phyloP scores from a whole-genome alignment of 2,888 invertebrate genomes.

The Cephus pygmeus region DNA sequence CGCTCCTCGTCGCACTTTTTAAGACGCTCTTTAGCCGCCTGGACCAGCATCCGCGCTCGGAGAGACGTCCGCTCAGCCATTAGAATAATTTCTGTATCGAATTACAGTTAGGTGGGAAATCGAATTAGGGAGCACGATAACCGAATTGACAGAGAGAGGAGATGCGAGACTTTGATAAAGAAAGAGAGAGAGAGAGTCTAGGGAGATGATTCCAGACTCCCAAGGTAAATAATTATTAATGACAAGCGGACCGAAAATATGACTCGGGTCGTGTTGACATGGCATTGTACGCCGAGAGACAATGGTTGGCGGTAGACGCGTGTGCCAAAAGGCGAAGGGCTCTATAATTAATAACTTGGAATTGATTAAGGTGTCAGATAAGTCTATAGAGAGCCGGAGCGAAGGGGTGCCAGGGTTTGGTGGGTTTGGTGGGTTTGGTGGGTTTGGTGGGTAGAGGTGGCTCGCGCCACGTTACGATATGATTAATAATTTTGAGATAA shows the following conservation, averaged over 20 bases:
- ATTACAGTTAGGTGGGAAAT: not conserved
- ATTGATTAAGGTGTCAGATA: constrained; percentile 66
- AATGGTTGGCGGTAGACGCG: constrained; percentile 40
- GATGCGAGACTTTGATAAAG: too few relatives aligned
- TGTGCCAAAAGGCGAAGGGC: constrained; percentile 41
- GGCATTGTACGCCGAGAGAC: constrained; percentile 54
- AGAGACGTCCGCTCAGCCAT: not conserved
- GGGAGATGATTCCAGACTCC: not conserved
- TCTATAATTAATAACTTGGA: constrained; percentile 58
- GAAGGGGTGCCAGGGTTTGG: constrained; percentile 1
- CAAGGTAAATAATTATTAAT: constrained; percentile 57
- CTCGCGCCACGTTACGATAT: constrained; percentile 49
- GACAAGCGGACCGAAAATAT: constrained; percentile 44
- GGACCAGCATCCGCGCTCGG: not conserved
- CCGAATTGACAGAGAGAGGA: not conserved
- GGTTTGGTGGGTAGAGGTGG: not conserved
- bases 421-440: too few relatives aligned
- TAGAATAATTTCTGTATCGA: not conserved
- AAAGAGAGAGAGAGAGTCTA: constrained; percentile 10
- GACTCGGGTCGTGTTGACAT: constrained; percentile 59
- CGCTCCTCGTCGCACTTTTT: constrained; percentile 18
- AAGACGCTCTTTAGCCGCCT: not conserved
- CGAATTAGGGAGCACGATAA: too few relatives aligned
- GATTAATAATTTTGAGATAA: constrained; percentile 65
- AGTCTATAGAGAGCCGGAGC: constrained; percentile 57